These are phyloP conservation scores for Sparidentex hasta DNA, from an alignment of 2,797 vertebrate genomes.

Conservation along the genomic window DNA sequence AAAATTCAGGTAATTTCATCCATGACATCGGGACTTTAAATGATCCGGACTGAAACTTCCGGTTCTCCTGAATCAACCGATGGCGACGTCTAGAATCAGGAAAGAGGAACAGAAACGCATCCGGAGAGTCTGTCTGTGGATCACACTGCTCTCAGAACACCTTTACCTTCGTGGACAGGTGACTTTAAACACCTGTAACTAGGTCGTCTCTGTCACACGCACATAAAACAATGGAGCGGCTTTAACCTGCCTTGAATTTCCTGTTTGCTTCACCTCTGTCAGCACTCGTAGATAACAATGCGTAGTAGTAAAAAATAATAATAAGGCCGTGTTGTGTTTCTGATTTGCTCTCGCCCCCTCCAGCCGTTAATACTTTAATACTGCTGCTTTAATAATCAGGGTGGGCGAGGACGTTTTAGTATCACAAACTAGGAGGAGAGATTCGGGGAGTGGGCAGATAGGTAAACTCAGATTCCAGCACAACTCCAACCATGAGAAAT, in stretches of 20 bases:
- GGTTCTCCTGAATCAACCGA: too few species aligned
- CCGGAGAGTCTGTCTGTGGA: too few species aligned
- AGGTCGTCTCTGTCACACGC: neutral
- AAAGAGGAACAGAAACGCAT: too few species aligned
- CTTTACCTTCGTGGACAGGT: neutral
- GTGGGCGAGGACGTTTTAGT: constrained; percentile 8
- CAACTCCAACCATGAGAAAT: constrained; percentile 58
- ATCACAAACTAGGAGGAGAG: constrained; percentile 40
- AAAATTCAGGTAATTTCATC: too few species aligned
- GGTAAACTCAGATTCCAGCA: constrained; percentile 52
- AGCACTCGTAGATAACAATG: neutral
- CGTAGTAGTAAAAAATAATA: neutral
- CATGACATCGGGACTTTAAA: too few species aligned
- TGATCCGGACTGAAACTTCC: too few species aligned
- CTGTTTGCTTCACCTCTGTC: constrained; percentile 17
- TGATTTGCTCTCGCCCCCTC: constrained; percentile 7
- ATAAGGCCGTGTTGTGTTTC: neutral
- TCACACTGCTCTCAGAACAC: neutral
- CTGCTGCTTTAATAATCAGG: constrained; percentile 5
- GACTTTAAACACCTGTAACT: neutral
- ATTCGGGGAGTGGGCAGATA: constrained; percentile 42
- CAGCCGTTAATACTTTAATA: neutral
- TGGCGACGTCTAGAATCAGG: too few species aligned
- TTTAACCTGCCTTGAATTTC: constrained; percentile 22
- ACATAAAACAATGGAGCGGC: neutral